Evolutionary conservation across 2,888 invertebrate species (phyloP).

Genomic region (Galeopsomyia nigrocyanea): DNA sequence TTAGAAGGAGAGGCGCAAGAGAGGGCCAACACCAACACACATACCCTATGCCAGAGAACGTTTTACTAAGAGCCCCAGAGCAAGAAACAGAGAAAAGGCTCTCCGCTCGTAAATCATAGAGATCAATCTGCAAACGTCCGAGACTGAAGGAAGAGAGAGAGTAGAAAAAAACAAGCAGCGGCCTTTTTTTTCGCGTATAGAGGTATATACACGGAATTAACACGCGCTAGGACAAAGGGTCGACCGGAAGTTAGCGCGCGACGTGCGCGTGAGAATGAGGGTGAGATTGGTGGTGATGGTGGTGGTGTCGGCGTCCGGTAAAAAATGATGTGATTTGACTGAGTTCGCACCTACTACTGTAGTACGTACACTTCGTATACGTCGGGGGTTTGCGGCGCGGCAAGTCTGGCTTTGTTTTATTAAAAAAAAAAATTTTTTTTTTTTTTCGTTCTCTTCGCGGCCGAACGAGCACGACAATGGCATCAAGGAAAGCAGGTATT

Average conservation of each 20-base stretch:
- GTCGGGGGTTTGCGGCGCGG: conserved; percentile 48
- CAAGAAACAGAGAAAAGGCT: neutral
- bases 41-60: neutral
- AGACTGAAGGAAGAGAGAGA: no score
- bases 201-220: conserved; percentile 21
- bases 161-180: no score
- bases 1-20: neutral
- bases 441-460: neutral
- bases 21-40: conserved; percentile 1
- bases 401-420: conserved; percentile 33
- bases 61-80: neutral
- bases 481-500: conserved; percentile 41
- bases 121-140: conserved; percentile 35
- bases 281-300: conserved; percentile 43
- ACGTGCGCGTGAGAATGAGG: conserved; percentile 53
- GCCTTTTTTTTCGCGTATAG: neutral
- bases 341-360: conserved; percentile 65
- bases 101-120: conserved; percentile 38
- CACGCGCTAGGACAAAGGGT: no score
- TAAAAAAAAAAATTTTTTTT: no score
- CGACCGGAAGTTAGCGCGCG: conserved; percentile 8
- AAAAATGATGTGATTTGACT: conserved; percentile 65
- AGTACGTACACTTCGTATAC: conserved; percentile 38
- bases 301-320: conserved; percentile 33
- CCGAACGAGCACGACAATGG: neutral